Evolutionary conservation across 2,888 invertebrate species (phyloP).

Genomic region (Hirtodrosophila trivittata): DNA sequence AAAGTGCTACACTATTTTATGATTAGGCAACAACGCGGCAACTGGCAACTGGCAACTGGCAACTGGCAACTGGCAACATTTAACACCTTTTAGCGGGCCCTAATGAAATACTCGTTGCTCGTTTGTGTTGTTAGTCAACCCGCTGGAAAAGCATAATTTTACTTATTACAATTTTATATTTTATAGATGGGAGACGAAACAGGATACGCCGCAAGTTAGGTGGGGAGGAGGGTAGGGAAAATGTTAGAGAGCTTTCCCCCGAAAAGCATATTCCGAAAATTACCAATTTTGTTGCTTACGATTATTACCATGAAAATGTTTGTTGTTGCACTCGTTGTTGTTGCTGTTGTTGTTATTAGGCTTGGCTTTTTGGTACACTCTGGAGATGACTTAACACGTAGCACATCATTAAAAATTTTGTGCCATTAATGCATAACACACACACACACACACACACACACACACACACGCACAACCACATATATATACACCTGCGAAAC

Average conservation of each 20-base stretch:
- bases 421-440: constrained; percentile 76
- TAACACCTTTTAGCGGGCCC: constrained; percentile 63
- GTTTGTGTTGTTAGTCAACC: constrained; percentile 25
- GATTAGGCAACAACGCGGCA: constrained; percentile 55
- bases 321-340: constrained; percentile 15
- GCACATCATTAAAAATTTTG: constrained; percentile 79
- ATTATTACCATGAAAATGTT: constrained; percentile 74
- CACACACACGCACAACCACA: constrained; percentile 23
- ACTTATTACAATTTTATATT: constrained; percentile 76
- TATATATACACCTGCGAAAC: constrained; percentile 37
- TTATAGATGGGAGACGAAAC: constrained; percentile 33
- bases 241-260: no score
- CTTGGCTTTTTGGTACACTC: constrained; percentile 71
- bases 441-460: constrained; percentile 36
- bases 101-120: constrained; percentile 48
- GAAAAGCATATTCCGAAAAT: constrained; percentile 71
- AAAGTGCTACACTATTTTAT: constrained; percentile 69
- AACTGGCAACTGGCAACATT: constrained; percentile 40
- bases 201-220: neutral
- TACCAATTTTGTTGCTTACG: constrained; percentile 80
- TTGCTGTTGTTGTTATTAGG: constrained; percentile 57
- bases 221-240: neutral
- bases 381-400: constrained; percentile 80
- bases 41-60: constrained; percentile 44
- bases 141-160: constrained; percentile 64